Base-by-base conservation (phyloP, 2,113 vertebrate genomes). In the Caranx ignobilis region DNA sequence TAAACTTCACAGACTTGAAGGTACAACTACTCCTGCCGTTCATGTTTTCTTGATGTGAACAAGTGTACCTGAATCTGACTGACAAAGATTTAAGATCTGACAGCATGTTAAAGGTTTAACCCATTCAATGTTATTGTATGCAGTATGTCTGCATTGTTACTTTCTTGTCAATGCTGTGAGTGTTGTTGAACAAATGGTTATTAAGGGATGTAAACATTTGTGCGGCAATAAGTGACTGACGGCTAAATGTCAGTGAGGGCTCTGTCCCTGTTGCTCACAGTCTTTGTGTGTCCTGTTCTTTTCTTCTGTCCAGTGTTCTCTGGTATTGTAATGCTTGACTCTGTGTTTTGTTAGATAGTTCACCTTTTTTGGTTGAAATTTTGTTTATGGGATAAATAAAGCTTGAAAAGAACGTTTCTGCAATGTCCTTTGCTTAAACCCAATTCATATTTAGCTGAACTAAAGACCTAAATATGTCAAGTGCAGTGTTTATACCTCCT, bases 311-410 rank as follows among this genome's bases (percentile, higher is more conserved):
- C 41, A 2, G 16, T 76, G 52, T 66, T 75, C 73, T 62, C 57
- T 75, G 61, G 57, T 66, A 68, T 64, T 77, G 63, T 88, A 82
- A 47, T 72, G 86, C 56, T 86, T 85, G 69, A 86, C 56, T 82
- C 19, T 64, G 45, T 80, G 61, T 86, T 87, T 59, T 74, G 41
- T 78, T 89, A 82, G 85, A 43, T 81, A 85, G 82, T 75, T 81
- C 78, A 89, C 87, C 21, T 64, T 75, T 79, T 84, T 82, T 67
- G 66, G 60, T 78, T 85, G 69, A 62, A 64, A 71, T 66, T 82
- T 79, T 87, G 83, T 88, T 88, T 77, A 85, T 87, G 75, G 75
- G 85, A 77, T 86, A 82, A 93, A 93, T 91, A 86, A 90, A 91
- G 86, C 55, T 86, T 86, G 67, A 56, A 88, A 88, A 41, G 59